Base-by-base conservation (phyloP, 2,113 vertebrate genomes). In the Tragelaphus imberbis region DNA sequence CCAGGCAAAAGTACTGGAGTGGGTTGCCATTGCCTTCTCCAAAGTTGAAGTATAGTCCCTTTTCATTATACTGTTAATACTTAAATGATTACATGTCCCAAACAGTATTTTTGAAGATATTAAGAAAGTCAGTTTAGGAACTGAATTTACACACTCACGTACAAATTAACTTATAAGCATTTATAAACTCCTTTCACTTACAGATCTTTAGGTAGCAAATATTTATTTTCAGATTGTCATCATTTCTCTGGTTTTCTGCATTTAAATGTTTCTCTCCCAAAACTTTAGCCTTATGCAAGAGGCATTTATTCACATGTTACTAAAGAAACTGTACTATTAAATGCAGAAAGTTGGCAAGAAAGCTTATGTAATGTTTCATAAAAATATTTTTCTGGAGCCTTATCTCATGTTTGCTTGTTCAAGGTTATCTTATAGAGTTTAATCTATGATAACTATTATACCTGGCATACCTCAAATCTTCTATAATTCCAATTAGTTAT, bases 101-200 rank as follows among this genome's bases (percentile, higher is more conserved):
- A 87, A 63, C 53, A 58, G 4, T 68, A 47, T 55, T 95, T 95
- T 92, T 85, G 17, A 86, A 84, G 75, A 56, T 11, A 92, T 63
- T 79, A 84, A 88, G 28, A 90, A 96, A 87, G 88, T 77, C 58
- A 95, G 8, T 79, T 85, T 81, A 40, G 53, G 33, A 97, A 58
- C 23, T 68, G 10, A 15, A 91, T 44, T 90, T 90, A 56, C 68
- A 91, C 63, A 49, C 19, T 82, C 58, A 65, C 2, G 53, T 40
- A 59, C 21, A 49, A 96, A 88, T 82, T 88, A 56, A 85, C 47
- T 77, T 77, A 15, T 14, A 27, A 51, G 25, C 53, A 63, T 90
- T 88, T 96, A 81, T 49, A 90, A 95, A 88, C 19, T 95, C 80
- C 36, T 94, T 95, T 91, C 33, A 96, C 47, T 93, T 53, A 61